Percentiles rank a stretch among this genome's conserved stretches.
These are phyloP conservation scores for Pachyseris speciosa DNA, from an alignment of 64 coral and sea anemone species.

Conservation along the genomic window DNA sequence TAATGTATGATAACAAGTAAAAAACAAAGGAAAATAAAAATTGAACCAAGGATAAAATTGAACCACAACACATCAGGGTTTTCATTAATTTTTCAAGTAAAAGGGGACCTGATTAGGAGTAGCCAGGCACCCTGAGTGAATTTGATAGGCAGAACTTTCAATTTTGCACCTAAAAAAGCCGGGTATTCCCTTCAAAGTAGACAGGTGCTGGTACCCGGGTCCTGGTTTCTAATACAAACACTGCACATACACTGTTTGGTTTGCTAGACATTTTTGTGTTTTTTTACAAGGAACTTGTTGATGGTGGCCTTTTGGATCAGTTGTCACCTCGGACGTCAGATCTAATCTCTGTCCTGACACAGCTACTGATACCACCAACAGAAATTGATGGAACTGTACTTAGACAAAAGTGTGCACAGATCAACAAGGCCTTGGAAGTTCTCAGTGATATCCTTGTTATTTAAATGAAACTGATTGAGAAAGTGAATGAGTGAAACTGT, in stretches of 20 bases:
- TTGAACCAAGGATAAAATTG: too few species aligned
- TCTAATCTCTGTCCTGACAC: constrained; percentile 58
- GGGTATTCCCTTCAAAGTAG: too few species aligned
- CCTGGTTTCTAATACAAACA: too few species aligned
- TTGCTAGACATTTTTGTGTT: not conserved
- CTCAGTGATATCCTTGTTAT: constrained; percentile 84
- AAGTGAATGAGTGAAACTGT: not conserved
- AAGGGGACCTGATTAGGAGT: too few species aligned
- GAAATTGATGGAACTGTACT: constrained; percentile 74
- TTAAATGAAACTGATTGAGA: not conserved
- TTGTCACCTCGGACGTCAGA: constrained; percentile 51
- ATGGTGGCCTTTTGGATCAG: constrained; percentile 63
- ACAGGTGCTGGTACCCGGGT: too few species aligned
- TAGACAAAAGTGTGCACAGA: constrained; percentile 70
- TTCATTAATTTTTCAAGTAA: too few species aligned
- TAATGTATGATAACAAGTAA: too few species aligned
- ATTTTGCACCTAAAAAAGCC: too few species aligned
- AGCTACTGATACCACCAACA: constrained; percentile 64
- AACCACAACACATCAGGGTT: too few species aligned
- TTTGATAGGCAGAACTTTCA: too few species aligned
- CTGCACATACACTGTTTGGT: not conserved
- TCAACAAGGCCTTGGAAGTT: constrained; percentile 84
- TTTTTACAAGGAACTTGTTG: constrained; percentile 69
- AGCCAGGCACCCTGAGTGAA: too few species aligned
- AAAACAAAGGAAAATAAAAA: too few species aligned